Evolutionary conservation across 2,113 vertebrate genomes (phyloP).

Genomic region (human): DNA sequence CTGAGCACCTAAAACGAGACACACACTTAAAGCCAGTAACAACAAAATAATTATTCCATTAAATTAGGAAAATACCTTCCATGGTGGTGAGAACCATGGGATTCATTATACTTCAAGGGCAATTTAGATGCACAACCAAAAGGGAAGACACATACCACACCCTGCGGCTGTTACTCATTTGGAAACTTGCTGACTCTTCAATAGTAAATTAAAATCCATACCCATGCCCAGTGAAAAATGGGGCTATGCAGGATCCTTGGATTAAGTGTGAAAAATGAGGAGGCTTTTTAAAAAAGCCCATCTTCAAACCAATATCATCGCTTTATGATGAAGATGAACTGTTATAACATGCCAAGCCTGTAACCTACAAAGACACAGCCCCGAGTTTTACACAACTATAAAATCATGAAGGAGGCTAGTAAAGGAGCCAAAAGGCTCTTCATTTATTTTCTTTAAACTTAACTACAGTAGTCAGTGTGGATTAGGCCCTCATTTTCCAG

Average conservation of each 20-base stretch:
- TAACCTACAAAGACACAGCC: neutral
- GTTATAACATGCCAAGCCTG: neutral
- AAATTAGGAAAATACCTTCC: constrained; percentile 63
- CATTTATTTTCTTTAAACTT: neutral
- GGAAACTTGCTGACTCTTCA: constrained; percentile 67
- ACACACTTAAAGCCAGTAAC: constrained; percentile 9
- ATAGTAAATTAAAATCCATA: constrained; percentile 43
- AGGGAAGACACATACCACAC: constrained; percentile 60
- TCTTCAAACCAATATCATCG: neutral
- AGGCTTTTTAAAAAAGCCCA: neutral
- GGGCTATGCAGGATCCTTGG: neutral
- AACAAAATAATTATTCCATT: constrained; percentile 57
- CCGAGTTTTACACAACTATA: neutral
- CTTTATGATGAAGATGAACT: constrained; percentile 6
- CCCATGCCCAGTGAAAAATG: neutral
- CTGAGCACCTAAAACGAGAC: neutral
- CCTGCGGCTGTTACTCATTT: constrained; percentile 62
- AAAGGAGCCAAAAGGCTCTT: neutral
- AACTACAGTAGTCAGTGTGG: neutral
- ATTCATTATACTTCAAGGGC: constrained; percentile 54
- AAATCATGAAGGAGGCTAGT: neutral
- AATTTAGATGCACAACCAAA: constrained; percentile 44
- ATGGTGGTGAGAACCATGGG: constrained; percentile 22
- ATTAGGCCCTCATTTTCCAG: neutral
- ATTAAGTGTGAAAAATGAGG: constrained; percentile 5